Evolutionary conservation across 2,888 invertebrate species (phyloP), one percentile per base, ranked within the genome.

Genomic region (Lepidonotus clava): DNA sequence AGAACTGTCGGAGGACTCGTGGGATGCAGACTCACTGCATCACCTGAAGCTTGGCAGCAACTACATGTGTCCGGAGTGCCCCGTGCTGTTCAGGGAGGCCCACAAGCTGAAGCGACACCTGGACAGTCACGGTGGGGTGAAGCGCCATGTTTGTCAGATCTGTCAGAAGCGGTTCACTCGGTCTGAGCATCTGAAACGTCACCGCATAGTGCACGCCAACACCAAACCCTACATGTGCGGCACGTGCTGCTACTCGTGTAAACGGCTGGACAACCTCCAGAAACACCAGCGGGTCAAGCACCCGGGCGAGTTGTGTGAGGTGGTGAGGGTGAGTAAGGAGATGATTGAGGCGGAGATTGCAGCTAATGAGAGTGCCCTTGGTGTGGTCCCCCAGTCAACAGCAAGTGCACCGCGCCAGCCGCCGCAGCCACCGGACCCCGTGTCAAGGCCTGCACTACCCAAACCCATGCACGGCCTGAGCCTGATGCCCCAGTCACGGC

Each of bases 211-310:
- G 4, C 89, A 89, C 80, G 86, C 89, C 4, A 86, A 87, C 87
- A 89, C 88, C 86, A 83, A 88, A 41, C 89, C 89, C 11, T 89
- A 88, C 71, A 84, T 56, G 36, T 89, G 89, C 85, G 84, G 80
- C 32, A 41, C n/a, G n/a, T 80, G 80, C 24, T 40, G 51, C 2
- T 80, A 80, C 32, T 80, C 80, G 14, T 18, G 46, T 24, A 80
- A 80, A 46, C 41, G 80, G 4, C 51, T 80, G 24, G 80, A 80
- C 32, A 80, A 80, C 46, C 80, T 80, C 24, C 80, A 80, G 46
- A 80, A 80, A 51, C 80, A 80, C 46, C 80, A 80, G 46, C 41
- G 51, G 5, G 46, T 41, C 0, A 80, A 80, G 21, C 80, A 80
- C 28, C 80, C 46, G 0, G 80, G 80, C 1, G 80, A 80, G 11